Conservation (phyloP, 2,888 invertebrate species). For the Dioctria rufipes region DNA sequence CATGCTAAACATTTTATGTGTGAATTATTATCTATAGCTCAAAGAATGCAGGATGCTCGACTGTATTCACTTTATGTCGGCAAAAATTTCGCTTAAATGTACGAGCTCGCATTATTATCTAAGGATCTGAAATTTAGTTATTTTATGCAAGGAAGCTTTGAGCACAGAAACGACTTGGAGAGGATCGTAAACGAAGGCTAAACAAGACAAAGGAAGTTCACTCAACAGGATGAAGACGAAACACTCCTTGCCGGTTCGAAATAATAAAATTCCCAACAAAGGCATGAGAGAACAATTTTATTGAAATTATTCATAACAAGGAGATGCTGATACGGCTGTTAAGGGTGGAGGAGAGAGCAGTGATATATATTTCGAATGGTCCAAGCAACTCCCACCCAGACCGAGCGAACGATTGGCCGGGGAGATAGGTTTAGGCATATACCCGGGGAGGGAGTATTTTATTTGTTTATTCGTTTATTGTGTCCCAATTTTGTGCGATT, state of each 20-base stretch:
- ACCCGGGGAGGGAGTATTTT: slow-evolving; percentile 31
- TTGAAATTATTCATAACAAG: slow-evolving; percentile 55
- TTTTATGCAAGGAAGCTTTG: slow-evolving; percentile 17
- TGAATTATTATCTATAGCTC: slow-evolving; percentile 35
- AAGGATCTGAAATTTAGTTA: slow-evolving; percentile 39
- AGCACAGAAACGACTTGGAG: slow-evolving; percentile 24
- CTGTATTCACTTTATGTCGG: not conserved
- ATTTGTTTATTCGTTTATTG: slow-evolving; percentile 56
- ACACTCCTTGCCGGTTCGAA: slow-evolving; percentile 21
- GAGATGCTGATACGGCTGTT: slow-evolving; percentile 38
- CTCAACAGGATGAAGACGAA: slow-evolving; percentile 34
- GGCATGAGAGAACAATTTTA: slow-evolving; percentile 40
- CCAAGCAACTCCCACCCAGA: not conserved
- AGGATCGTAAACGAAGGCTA: slow-evolving; percentile 35
- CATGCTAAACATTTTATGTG: slow-evolving; percentile 20
- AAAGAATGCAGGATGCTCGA: not conserved
- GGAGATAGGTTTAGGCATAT: not conserved
- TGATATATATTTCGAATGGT: slow-evolving; percentile 14
- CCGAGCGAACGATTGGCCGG: not conserved
- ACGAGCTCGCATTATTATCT: slow-evolving; percentile 33
- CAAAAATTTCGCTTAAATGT: slow-evolving; percentile 34
- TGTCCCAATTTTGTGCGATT: slow-evolving; percentile 54
- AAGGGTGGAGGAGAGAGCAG: slow-evolving; percentile 9
- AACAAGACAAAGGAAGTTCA: slow-evolving; percentile 42
- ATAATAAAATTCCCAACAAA: slow-evolving; percentile 45